Evolutionary conservation across 1,140 invertebrate genomes (phyloP).

Genomic region (Drepana arcuata): DNA sequence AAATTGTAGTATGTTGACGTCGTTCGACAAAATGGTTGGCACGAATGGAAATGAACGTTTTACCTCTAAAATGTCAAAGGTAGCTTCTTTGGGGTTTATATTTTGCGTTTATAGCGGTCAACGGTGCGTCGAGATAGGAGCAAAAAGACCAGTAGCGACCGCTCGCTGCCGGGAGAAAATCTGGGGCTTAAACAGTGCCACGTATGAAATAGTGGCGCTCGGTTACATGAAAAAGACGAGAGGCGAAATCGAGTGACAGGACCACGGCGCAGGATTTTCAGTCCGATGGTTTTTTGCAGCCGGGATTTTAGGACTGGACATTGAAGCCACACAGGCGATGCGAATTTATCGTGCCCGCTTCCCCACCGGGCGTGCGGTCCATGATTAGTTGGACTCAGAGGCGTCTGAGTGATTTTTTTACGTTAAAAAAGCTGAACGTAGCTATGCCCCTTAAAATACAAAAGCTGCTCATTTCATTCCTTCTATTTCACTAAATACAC

Average conservation of each 20-base stretch:
- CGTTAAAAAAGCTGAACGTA: constrained; percentile 9
- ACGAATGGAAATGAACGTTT: constrained; percentile 57
- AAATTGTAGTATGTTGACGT: background rate
- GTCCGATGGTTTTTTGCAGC: constrained; percentile 56
- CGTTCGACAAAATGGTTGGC: constrained; percentile 36
- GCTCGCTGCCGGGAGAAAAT: constrained; percentile 61
- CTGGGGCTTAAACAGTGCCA: constrained; percentile 67
- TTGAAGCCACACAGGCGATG: constrained; percentile 36
- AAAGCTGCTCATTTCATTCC: too few species aligned
- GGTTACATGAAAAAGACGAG: constrained; percentile 70
- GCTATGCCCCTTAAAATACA: too few species aligned
- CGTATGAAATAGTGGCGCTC: constrained; percentile 66
- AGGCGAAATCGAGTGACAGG: constrained; percentile 67
- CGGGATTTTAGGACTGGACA: constrained; percentile 49
- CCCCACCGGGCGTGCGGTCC: constrained; percentile 31
- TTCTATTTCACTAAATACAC: background rate
- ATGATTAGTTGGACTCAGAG: constrained; percentile 46
- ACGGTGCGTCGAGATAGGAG: constrained; percentile 50
- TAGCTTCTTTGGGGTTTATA: constrained; percentile 66
- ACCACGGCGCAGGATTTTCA: constrained; percentile 59
- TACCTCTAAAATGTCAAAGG: constrained; percentile 67
- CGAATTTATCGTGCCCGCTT: constrained; percentile 50
- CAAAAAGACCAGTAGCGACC: constrained; percentile 51
- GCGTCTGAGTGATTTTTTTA: constrained; percentile 35
- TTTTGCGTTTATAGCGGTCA: constrained; percentile 70